phyloP scores from a whole-genome alignment of 2,888 invertebrate species.

The Pseudeuparius sepicola region DNA sequence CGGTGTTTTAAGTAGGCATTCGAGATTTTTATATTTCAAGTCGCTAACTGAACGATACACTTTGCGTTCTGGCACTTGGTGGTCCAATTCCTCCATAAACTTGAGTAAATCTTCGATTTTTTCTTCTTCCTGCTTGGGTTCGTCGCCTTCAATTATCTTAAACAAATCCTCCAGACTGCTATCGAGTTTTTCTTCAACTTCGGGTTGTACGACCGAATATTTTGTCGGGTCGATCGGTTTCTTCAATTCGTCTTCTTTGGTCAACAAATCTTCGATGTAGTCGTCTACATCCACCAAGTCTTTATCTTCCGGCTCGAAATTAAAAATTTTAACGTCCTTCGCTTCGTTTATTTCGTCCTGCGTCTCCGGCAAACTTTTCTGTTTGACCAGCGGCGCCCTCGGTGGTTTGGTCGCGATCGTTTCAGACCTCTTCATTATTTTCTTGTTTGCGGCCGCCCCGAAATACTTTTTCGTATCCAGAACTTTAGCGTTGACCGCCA shows the following conservation, averaged over 20 bases:
- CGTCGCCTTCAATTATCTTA: slow-evolving; percentile 15
- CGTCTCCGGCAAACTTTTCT: slow-evolving; percentile 32
- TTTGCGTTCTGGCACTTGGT: slow-evolving; percentile 32
- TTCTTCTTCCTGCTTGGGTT: slow-evolving; percentile 28
- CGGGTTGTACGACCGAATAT: slow-evolving; percentile 21
- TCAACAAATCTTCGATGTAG: slow-evolving; percentile 37
- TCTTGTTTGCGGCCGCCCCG: slow-evolving; percentile 27
- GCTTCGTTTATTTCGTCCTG: slow-evolving; percentile 21
- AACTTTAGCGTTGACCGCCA: slow-evolving; percentile 33
- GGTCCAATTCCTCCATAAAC: slow-evolving; percentile 38
- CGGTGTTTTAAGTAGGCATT: slow-evolving; percentile 33
- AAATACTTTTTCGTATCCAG: slow-evolving; percentile 38
- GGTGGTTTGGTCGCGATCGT: slow-evolving; percentile 18
- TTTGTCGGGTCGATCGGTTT: slow-evolving; percentile 34
- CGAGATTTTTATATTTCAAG: slow-evolving; percentile 37
- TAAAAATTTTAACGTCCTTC: slow-evolving; percentile 29
- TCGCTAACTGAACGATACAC: slow-evolving; percentile 34
- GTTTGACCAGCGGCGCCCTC: slow-evolving; percentile 27
- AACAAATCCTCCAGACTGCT: slow-evolving; percentile 40
- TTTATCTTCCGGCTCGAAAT: slow-evolving; percentile 38
- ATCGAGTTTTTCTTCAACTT: slow-evolving; percentile 28
- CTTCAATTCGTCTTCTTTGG: slow-evolving; percentile 36
- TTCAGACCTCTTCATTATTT: slow-evolving; percentile 23
- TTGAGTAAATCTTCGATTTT: slow-evolving; percentile 38
- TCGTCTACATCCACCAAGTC: slow-evolving; percentile 36